Base-by-base conservation (phyloP, 2,797 vertebrate genomes). In the Simalia tracyae region DNA sequence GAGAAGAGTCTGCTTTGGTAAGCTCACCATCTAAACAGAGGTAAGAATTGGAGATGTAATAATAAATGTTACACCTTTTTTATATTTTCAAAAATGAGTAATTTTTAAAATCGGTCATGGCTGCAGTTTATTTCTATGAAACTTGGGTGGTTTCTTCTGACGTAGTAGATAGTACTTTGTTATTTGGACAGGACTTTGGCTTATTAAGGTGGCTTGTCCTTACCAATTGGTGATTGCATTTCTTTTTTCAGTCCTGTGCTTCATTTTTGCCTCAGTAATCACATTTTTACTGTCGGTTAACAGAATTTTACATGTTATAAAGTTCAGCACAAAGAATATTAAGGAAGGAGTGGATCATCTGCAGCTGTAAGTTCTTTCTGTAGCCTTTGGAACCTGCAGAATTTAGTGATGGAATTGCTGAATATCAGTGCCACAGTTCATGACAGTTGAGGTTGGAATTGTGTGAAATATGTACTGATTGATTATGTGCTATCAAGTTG, bases 31-130 rank as follows among this genome's bases (percentile, higher is more conserved):
- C 89, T 84, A 64, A 22, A 1, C 94, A 86, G 7, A 96, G 96
- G 98, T 98, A 92, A 54, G 96, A 88, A 1, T 12, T n/a, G 12
- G 66, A 12, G 22, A 5, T 31, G 93, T 31, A 19, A 54, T 19
- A 24, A 4, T 91, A 5, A 60, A 59, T 81, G 11, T 19, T 92
- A 94, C 93, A 56, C n/a, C 19, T 1, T 94, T 9, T 54, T 7
- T 28, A 22, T 36, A 1, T n/a, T 28, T 64, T 84, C 81, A 22
- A 24, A 60, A 59, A 14, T 10, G 17, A 26, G 4, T 24, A 59
- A 26, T 46, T 46, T 61, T 46, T 59, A 86, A 92, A 89, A 31
- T 46, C 12, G 15, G 10, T 22, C 76, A 9, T 72, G 76, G 61
- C 84, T 90, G 17, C 60, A 90, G 19, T 26, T n/a, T 42, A 50